phyloP scores from a whole-genome alignment of 2,113 vertebrate species.

The Macroglossus sobrinus region DNA sequence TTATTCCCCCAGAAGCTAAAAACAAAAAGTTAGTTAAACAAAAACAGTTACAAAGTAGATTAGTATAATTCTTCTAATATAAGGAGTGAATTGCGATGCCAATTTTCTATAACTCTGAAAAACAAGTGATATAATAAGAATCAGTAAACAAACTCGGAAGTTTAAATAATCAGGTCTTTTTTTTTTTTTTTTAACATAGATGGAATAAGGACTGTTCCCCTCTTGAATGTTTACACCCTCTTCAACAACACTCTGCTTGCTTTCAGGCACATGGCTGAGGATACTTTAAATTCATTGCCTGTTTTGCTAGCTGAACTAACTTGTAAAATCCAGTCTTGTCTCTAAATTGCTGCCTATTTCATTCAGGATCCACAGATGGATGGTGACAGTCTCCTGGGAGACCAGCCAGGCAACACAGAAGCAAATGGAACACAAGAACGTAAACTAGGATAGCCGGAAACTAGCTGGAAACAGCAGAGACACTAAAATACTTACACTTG shows the following conservation, averaged over 20 bases:
- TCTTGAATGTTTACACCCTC: background rate
- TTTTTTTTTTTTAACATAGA: background rate
- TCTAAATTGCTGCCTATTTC: constrained; percentile 60
- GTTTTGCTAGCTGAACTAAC: constrained; percentile 37
- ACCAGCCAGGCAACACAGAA: constrained; percentile 71
- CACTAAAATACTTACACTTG: constrained; percentile 93
- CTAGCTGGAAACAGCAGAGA: constrained; percentile 77
- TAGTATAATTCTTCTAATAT: background rate
- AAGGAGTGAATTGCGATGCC: background rate
- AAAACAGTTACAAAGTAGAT: background rate
- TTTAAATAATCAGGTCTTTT: background rate
- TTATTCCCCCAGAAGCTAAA: background rate
- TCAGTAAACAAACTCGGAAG: background rate
- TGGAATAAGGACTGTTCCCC: background rate
- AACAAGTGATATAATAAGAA: constrained; percentile 30
- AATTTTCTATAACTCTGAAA: background rate
- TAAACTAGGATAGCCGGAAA: constrained; percentile 75
- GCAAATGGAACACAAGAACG: constrained; percentile 75
- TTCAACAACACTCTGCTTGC: constrained; percentile 19
- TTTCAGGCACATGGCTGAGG: constrained; percentile 24
- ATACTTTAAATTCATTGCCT: constrained; percentile 62
- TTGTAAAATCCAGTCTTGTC: constrained; percentile 56
- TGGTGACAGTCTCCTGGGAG: constrained; percentile 69
- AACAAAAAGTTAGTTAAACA: background rate
- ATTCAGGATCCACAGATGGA: constrained; percentile 66